These are phyloP conservation scores for Geopemphigus sp. DNA, from an alignment of 1,140 invertebrate genomes.

Conservation along the genomic window DNA sequence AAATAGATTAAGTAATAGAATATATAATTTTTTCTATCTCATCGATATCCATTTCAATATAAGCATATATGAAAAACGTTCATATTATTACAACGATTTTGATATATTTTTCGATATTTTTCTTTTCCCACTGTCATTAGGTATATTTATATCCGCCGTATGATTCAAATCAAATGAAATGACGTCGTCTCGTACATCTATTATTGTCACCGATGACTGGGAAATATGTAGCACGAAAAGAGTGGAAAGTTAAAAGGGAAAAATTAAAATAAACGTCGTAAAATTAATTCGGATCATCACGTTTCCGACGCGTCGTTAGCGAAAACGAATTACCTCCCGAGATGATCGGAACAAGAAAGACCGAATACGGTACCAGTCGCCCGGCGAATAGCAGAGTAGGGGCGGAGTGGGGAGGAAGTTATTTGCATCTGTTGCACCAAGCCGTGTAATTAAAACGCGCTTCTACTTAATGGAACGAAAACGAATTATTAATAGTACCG, in stretches of 20 bases:
- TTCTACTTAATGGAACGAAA: slow-evolving; percentile 24
- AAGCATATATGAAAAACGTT: too few relatives aligned
- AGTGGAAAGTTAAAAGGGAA: neutral
- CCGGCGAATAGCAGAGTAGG: too few relatives aligned
- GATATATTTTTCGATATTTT: too few relatives aligned
- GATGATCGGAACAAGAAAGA: neutral
- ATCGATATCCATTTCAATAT: too few relatives aligned
- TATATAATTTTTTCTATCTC: slow-evolving; percentile 10
- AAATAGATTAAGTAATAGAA: slow-evolving; percentile 14
- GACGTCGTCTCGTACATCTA: too few relatives aligned
- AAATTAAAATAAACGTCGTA: neutral
- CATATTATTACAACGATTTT: too few relatives aligned
- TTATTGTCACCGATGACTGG: too few relatives aligned
- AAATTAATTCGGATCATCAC: slow-evolving; percentile 16
- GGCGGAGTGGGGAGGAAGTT: neutral
- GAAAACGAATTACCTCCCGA: slow-evolving; percentile 7
- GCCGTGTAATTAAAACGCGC: slow-evolving; percentile 28
- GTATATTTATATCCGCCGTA: too few relatives aligned
- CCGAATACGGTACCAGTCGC: too few relatives aligned
- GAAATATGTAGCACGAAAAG: neutral
- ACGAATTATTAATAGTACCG: slow-evolving; percentile 10
- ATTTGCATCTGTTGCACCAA: slow-evolving; percentile 44
- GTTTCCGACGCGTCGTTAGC: neutral
- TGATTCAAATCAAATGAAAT: too few relatives aligned
- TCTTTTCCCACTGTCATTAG: too few relatives aligned